Percentiles rank a stretch among this genome's conserved stretches.
These are phyloP conservation scores for Sphaerophoria rueppellii DNA, from an alignment of 2,888 invertebrate genomes.

Conservation along the genomic window DNA sequence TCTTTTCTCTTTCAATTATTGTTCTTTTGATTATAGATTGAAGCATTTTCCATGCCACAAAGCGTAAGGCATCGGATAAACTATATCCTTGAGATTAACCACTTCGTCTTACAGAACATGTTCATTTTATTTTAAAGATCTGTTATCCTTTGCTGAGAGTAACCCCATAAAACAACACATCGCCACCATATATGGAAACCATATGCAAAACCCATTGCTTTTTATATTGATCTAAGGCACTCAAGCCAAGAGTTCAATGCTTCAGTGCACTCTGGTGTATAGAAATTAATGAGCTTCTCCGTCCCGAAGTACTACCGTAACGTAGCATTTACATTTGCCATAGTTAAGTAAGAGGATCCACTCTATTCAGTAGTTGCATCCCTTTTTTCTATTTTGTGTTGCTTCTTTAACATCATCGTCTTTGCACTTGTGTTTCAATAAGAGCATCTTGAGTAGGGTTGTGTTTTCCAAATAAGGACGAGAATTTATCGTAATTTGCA, in stretches of 20 bases:
- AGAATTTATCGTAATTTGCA: constrained; percentile 24
- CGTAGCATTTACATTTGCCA: constrained; percentile 56
- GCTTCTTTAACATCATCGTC: not conserved
- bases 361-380: constrained; percentile 1
- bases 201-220: constrained; percentile 3
- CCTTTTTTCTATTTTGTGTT: not conserved
- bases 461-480: constrained; percentile 21
- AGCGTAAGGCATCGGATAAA: not conserved
- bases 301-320: constrained; percentile 34
- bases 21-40: not conserved
- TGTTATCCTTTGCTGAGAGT: constrained; percentile 3
- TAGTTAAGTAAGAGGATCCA: constrained; percentile 15
- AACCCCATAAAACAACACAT: not conserved
- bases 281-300: constrained; percentile 61
- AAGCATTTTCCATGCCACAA: not conserved
- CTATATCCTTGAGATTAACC: not conserved
- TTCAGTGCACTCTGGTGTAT: constrained; percentile 46
- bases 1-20: not conserved
- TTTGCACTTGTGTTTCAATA: constrained; percentile 5
- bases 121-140: constrained; percentile 8
- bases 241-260: constrained; percentile 46
- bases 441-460: constrained; percentile 18
- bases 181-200: not conserved
- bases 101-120: not conserved
- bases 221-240: constrained; percentile 62